Base-by-base conservation (phyloP, 1,140 invertebrate genomes). In the Aphaenogaster floridana region DNA sequence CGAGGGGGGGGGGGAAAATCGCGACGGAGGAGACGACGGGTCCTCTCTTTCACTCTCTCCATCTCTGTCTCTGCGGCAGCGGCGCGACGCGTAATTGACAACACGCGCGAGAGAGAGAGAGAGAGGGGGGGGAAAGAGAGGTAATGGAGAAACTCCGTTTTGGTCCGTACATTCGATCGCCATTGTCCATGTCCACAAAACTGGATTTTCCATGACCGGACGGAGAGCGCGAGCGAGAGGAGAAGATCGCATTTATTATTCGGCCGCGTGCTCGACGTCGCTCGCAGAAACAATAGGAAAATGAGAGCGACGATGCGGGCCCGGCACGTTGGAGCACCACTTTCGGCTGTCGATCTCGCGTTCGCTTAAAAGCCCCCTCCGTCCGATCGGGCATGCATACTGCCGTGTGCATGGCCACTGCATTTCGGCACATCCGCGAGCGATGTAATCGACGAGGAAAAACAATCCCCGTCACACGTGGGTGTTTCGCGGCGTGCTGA, bases 201-300 rank as follows among this genome's bases (percentile, higher is more conserved):
- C 63, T 83, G 68, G 54, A 59, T 74, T 39, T 69, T 74, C 69
- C 45, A 61, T 45, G 69, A 63, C 54, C 54, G 42, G 42, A 69
- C 52, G 9, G 21, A 17, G 68, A 61, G 69, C 6, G 39, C 36
- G 68, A 74, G 80, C 66, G 74, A 86, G 66, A 76, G 79, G 21
- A 17, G 50, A 74, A 66, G 86, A 79, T 84, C 90, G 90, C 84
- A 91, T 91, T 91, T 91, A 91, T 91, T 91, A 91, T 91, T 91
- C 88, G 88, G 54, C 45, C 86, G 86, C 87, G 90, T 91, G 90
- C 91, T 92, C 77, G 84, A 92, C 79, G 91, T 92, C 91, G 74
- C 42, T 64, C 84, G 91, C 91, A 91, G 90, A 92, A 92, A 91
- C 91, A 92, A 91, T 91, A 81, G 88, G 89, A 87, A 92, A 92